These are phyloP conservation scores for Anomalospiza imberbis DNA, from an alignment of 2,797 vertebrate species.

Conservation along the genomic window DNA sequence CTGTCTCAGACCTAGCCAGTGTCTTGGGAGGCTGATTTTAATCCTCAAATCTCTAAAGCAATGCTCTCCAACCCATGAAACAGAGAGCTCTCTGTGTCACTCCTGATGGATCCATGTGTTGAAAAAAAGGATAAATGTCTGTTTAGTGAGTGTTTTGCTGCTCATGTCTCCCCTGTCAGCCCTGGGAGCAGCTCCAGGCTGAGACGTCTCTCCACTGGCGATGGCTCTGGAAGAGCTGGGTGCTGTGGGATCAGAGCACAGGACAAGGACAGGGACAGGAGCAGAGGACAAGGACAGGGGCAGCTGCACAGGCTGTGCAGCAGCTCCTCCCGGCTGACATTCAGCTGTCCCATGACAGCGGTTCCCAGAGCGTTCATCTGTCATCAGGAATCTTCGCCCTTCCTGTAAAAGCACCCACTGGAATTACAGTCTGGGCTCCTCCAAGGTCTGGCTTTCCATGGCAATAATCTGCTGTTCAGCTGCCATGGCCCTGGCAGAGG, in stretches of 20 bases:
- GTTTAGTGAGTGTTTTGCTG: background rate
- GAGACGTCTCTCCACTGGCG: accelerated
- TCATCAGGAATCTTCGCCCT: background rate
- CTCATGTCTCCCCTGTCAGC: background rate
- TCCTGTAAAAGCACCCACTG: background rate
- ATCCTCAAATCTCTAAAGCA: background rate
- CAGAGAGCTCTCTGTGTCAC: background rate
- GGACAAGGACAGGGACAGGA: background rate
- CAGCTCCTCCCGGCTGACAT: background rate
- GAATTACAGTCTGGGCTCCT: background rate
- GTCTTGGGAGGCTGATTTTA: background rate
- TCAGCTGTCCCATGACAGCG: background rate
- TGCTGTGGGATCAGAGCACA: accelerated
- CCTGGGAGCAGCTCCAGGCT: background rate
- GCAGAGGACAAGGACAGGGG: background rate
- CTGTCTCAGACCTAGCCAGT: background rate
- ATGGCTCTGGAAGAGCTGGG: background rate
- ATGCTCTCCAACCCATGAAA: background rate
- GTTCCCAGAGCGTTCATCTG: background rate
- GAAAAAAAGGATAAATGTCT: background rate
- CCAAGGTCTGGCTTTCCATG: background rate
- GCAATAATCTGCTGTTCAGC: background rate
- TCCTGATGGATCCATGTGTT: background rate
- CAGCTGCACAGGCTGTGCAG: background rate
- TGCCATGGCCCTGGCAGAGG: background rate